Evolutionary conservation across 2,797 vertebrate species (phyloP).

Genomic region (Dendrocincla tyrannina): DNA sequence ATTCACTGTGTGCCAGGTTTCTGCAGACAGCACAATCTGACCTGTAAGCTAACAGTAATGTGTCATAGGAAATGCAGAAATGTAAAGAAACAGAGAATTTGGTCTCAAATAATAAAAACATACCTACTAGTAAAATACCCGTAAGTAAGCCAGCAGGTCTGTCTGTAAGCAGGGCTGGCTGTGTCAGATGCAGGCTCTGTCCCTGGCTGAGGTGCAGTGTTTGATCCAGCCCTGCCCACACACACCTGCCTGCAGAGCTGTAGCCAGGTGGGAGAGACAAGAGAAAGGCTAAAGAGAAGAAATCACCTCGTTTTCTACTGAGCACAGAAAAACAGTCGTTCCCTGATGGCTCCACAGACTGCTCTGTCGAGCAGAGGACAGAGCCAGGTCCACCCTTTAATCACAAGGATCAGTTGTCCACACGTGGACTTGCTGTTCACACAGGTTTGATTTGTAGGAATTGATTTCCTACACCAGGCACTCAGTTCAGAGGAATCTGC

Average conservation of each 20-base stretch:
- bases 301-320: not conserved
- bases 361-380: not conserved
- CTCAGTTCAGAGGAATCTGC: not conserved
- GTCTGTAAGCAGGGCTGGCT: not conserved
- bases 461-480: not conserved
- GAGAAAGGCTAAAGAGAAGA: not conserved
- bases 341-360: not conserved
- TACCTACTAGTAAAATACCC: not conserved
- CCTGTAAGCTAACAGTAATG: not conserved
- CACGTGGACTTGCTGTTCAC: not conserved
- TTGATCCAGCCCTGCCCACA: not conserved
- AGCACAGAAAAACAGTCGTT: not conserved
- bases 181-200: not conserved
- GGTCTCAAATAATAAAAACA: not conserved
- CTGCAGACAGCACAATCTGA: conserved; percentile 13
- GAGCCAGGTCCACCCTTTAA: not conserved
- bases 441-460: not conserved
- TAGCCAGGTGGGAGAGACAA: not conserved
- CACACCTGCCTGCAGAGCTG: not conserved
- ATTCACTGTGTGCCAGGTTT: not conserved
- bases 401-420: not conserved
- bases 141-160: rapidly evolving
- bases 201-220: not conserved
- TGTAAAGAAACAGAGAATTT: not conserved
- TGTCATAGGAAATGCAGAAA: not conserved